Evolutionary conservation across 1,140 invertebrate species (phyloP).

Genomic region (Ericerus pela): DNA sequence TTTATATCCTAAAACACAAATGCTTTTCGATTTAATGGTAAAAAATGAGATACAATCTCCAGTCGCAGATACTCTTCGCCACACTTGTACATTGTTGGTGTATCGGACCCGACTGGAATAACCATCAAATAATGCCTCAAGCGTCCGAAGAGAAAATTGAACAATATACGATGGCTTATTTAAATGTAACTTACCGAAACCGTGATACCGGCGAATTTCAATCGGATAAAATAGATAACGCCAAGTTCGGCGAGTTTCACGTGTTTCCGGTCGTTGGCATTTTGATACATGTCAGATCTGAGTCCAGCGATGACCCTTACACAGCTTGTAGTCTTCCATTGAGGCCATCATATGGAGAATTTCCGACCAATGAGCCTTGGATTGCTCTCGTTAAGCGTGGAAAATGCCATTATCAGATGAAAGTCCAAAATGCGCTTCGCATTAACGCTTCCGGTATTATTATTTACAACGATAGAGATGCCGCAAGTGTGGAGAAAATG

Average conservation of each 20-base stretch:
- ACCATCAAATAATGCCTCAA: neutral
- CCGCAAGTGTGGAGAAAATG: slow-evolving; percentile 51
- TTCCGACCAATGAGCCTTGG: slow-evolving; percentile 39
- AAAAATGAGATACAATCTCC: no score
- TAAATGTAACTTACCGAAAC: slow-evolving; percentile 30
- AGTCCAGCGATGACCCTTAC: slow-evolving; percentile 38
- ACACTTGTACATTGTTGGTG: no score
- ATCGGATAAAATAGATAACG: slow-evolving; percentile 38
- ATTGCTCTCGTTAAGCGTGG: slow-evolving; percentile 58
- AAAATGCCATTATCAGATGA: slow-evolving; percentile 56
- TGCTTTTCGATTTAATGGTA: no score
- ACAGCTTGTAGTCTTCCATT: slow-evolving; percentile 46
- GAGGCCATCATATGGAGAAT: slow-evolving; percentile 18
- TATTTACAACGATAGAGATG: slow-evolving; percentile 55
- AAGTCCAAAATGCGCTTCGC: slow-evolving; percentile 51
- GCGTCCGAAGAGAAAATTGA: slow-evolving; percentile 20
- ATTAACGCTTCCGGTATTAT: slow-evolving; percentile 55
- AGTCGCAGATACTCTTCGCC: no score
- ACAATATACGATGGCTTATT: slow-evolving; percentile 28
- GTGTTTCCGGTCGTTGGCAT: slow-evolving; percentile 41
- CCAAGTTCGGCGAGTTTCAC: slow-evolving; percentile 50
- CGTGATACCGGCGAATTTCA: slow-evolving; percentile 20
- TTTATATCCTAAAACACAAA: no score
- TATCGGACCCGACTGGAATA: slow-evolving; percentile 6
- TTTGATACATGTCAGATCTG: slow-evolving; percentile 41